Percentiles rank a stretch among this genome's conserved stretches.
These are phyloP conservation scores for Siphamia tubifer DNA, from an alignment of 2,113 vertebrate species.

Conservation along the genomic window DNA sequence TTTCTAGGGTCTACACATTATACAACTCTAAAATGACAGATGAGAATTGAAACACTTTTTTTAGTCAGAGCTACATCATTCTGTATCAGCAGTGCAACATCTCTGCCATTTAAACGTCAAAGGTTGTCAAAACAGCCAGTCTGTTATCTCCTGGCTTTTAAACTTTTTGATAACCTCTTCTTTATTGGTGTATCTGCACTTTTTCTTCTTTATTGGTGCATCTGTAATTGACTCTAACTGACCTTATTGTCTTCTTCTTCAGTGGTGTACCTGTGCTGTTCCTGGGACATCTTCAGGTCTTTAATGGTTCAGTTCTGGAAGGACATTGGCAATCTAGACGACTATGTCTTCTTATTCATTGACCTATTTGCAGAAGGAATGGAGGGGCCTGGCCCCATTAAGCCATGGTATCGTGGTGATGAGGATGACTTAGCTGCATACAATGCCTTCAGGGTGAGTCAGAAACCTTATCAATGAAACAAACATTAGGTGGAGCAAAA, in stretches of 20 bases:
- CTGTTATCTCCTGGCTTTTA: too few species aligned
- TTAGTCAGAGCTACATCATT: too few species aligned
- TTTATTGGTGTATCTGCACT: neutral
- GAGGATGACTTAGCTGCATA: conserved; percentile 75
- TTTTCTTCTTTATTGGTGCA: neutral
- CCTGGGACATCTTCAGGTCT: conserved; percentile 80
- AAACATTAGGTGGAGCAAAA: too few species aligned
- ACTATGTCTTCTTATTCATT: conserved; percentile 92
- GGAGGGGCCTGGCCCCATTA: conserved; percentile 45
- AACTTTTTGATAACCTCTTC: too few species aligned
- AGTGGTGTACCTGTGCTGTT: conserved; percentile 91
- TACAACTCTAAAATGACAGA: too few species aligned
- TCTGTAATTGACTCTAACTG: too few species aligned
- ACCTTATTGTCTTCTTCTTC: conserved; percentile 3
- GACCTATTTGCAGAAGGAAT: conserved; percentile 87
- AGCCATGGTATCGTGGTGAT: conserved; percentile 86
- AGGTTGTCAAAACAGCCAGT: too few species aligned
- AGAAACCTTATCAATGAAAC: too few species aligned
- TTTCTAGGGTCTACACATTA: too few species aligned
- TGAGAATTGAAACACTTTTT: too few species aligned
- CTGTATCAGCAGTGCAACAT: too few species aligned
- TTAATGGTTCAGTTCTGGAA: conserved; percentile 84
- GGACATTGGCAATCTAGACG: conserved; percentile 75
- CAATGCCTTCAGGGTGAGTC: conserved; percentile 84
- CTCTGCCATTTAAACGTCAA: too few species aligned